Percentiles rank a stretch among this genome's conserved stretches.
phyloP scores from a whole-genome alignment of 2,113 vertebrate species.

The Psilopogon haemacephalus region DNA sequence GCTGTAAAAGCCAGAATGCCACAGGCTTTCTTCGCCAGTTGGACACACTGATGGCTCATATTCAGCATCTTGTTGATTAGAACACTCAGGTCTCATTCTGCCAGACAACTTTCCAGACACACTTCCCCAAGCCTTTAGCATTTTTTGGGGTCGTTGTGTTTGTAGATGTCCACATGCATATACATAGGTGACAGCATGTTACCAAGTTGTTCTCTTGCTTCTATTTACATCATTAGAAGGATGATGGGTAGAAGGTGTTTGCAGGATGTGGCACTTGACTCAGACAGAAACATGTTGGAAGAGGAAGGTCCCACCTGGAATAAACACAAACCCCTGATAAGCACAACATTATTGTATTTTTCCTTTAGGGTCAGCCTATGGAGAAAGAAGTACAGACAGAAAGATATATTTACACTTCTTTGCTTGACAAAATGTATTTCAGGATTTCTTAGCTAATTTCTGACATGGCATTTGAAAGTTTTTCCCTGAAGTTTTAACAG shows the following conservation, averaged over 20 bases:
- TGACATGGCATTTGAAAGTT: neutral
- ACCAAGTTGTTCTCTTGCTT: neutral
- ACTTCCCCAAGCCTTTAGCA: too few relatives aligned
- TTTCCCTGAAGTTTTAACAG: neutral
- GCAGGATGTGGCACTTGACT: neutral
- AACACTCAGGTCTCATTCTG: too few relatives aligned
- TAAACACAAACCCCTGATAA: neutral
- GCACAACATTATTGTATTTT: neutral
- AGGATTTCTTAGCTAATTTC: neutral
- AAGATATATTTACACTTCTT: neutral
- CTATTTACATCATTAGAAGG: neutral
- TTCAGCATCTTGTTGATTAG: too few relatives aligned
- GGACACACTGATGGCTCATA: too few relatives aligned
- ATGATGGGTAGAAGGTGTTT: neutral
- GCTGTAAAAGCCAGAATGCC: too few relatives aligned
- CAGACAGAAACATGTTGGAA: neutral
- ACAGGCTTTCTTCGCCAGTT: too few relatives aligned
- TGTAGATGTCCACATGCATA: neutral
- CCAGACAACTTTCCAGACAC: too few relatives aligned
- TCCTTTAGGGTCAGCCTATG: neutral
- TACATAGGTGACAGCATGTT: accelerated
- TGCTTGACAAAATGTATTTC: neutral
- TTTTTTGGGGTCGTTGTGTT: too few relatives aligned
- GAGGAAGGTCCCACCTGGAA: neutral
- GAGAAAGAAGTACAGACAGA: neutral